Evolutionary conservation across 1,140 invertebrate genomes (phyloP).

Genomic region (Melipona quadrifasciata): DNA sequence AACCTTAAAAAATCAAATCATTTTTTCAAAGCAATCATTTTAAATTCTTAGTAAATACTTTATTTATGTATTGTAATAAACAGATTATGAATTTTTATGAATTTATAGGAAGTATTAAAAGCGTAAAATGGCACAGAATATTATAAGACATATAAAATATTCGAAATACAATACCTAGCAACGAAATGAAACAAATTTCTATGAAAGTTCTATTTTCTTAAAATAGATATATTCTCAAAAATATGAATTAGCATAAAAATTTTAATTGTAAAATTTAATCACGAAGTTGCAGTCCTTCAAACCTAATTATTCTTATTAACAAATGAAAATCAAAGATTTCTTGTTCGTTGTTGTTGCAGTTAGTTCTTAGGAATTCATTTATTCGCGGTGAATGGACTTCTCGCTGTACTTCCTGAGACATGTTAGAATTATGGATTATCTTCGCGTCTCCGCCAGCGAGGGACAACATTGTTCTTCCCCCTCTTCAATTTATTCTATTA

Average conservation of each 20-base stretch:
- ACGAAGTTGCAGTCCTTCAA: neutral
- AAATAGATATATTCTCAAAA: too few relatives aligned
- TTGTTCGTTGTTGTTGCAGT: neutral
- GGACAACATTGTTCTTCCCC: conserved; percentile 4
- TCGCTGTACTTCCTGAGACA: conserved; percentile 23
- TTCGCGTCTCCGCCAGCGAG: conserved; percentile 11
- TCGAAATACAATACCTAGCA: too few relatives aligned
- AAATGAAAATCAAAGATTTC: neutral
- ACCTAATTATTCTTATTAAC: neutral
- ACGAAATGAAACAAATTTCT: too few relatives aligned
- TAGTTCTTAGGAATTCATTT: conserved; percentile 21
- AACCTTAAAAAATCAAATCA: neutral
- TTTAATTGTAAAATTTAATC: neutral
- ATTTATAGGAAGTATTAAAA: too few relatives aligned
- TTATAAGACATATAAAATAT: too few relatives aligned
- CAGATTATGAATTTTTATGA: too few relatives aligned
- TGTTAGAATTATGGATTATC: conserved; percentile 30
- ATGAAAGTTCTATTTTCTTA: too few relatives aligned
- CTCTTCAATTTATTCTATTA: conserved; percentile 32
- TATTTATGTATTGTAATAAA: too few relatives aligned
- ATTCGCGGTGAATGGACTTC: conserved; percentile 31
- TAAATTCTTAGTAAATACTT: neutral
- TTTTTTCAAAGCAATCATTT: neutral
- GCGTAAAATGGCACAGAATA: too few relatives aligned
- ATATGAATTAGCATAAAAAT: neutral